These are phyloP conservation scores for Tenthredo distinguenda DNA, from an alignment of 2,888 invertebrate genomes.

Conservation along the genomic window DNA sequence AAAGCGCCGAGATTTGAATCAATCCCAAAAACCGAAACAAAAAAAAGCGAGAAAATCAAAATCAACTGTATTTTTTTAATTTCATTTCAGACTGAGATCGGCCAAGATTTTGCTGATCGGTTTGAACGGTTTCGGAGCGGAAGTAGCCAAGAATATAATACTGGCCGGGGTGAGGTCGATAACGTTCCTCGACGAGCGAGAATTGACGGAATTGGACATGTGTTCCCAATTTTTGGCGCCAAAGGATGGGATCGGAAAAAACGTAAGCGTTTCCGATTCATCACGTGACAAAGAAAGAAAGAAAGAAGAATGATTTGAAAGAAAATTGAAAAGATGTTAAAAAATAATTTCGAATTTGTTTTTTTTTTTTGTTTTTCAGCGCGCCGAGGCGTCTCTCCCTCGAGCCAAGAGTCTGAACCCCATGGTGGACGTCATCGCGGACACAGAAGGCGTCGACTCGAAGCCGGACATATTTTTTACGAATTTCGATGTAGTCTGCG, in stretches of 20 bases:
- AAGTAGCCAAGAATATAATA: conserved; percentile 97
- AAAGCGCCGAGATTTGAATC: no score
- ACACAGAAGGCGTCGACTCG: conserved; percentile 82
- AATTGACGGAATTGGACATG: conserved; percentile 86
- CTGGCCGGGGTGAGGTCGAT: conserved; percentile 95
- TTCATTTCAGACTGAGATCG: conserved; percentile 84
- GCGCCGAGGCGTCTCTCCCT: conserved; percentile 90
- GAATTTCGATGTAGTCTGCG: conserved; percentile 91
- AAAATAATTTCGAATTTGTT: background rate
- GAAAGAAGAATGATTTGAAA: background rate
- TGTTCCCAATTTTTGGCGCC: conserved; percentile 92
- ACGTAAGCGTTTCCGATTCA: conserved; percentile 80
- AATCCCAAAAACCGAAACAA: background rate
- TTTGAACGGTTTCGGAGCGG: conserved; percentile 94
- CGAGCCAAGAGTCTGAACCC: conserved; percentile 94
- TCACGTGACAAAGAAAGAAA: background rate
- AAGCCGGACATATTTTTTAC: conserved; percentile 87
- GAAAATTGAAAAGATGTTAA: background rate
- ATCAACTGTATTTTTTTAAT: background rate
- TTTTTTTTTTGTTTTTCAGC: conserved; percentile 78
- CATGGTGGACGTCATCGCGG: conserved; percentile 91
- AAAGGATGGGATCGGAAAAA: conserved; percentile 86
- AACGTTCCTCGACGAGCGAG: conserved; percentile 89
- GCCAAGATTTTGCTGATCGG: conserved; percentile 94
- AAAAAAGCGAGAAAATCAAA: background rate